phyloP scores from a whole-genome alignment of 2,113 vertebrate genomes.

The Eidolon helvum region DNA sequence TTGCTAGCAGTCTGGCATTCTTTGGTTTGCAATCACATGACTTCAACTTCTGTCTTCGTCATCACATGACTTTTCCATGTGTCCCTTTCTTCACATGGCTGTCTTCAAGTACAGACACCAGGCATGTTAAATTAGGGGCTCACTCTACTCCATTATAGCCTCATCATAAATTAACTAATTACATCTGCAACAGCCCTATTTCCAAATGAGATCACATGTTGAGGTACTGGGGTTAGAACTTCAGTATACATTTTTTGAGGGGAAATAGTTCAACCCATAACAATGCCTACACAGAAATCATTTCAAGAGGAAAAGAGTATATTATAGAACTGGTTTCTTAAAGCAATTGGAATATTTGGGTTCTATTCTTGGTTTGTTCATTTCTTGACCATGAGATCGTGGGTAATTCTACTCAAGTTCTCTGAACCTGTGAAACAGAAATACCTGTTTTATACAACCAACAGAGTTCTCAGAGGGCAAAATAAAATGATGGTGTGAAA shows the following conservation, averaged over 20 bases:
- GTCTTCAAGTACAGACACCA: not conserved
- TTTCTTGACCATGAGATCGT: not conserved
- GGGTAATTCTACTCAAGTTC: not conserved
- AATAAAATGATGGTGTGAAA: not conserved
- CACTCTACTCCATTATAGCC: not conserved
- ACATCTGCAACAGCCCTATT: not conserved
- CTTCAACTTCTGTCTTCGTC: not conserved
- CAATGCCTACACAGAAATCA: not conserved
- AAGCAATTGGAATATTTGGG: not conserved
- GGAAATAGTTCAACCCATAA: not conserved
- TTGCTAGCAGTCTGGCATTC: not conserved
- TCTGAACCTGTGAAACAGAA: not conserved
- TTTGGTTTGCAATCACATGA: not conserved
- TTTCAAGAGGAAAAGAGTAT: not conserved
- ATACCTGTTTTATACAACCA: not conserved
- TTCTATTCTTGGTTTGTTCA: not conserved
- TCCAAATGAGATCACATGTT: not conserved
- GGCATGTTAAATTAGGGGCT: not conserved
- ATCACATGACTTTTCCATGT: not conserved
- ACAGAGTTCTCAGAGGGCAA: not conserved
- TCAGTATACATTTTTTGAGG: not conserved
- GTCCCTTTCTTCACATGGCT: not conserved
- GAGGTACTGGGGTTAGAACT: not conserved
- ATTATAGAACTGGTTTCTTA: not conserved
- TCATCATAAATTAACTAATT: not conserved